Base-by-base conservation (phyloP, 2,888 invertebrate species). In the Drosophila anceps region DNA sequence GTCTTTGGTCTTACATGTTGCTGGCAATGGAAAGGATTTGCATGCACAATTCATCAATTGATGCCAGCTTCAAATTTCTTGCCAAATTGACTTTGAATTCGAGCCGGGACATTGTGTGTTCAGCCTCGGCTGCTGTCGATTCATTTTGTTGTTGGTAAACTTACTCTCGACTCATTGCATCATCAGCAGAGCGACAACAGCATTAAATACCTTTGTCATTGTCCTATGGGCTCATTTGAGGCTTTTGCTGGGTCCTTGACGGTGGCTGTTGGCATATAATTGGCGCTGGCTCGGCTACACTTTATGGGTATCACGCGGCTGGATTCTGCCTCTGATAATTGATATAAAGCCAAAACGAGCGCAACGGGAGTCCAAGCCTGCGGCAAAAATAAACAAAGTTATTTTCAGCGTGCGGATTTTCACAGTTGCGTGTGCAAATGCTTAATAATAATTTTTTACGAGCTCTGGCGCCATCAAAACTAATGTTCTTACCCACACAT, bases 281-380 rank as follows among this genome's bases (percentile, higher is more conserved):
- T 37, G 10, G 12, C 33, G 31, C 46, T 44, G 44, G 12, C 63
- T 60, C 18, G 37, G 27, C 2, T 59, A 39, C 67, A 37, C 64
- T 81, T 87, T 73, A 87, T 77, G 79, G 61, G 53, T 67, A 58
- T 46, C 70, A 70, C 70, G 64, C 67, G 71, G 63, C 75, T 71
- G 81, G 73, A 66, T 68, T 65, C 68, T 64, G 78, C 37, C 53
- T 53, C 61, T 72, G 73, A 74, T 85, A 88, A 88, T 86, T 85
- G 82, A 82, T 82, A 86, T 86, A 76, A 79, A 55, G 69, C 64
- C 71, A 68, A 61, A 83, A 76, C 67, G 69, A 75, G 79, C 79
- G 62, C 86, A 76, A 51, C 79, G 76, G 76, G 75, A 71, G 60
- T 29, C 57, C 31, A 51, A 29, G 44, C 13, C 7, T 27, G 35